A percentile compares a stretch with the other conserved stretches of the same genome.
phyloP scores from a whole-genome alignment of 2,888 invertebrate species.

The Lasioglossum villosulum region DNA sequence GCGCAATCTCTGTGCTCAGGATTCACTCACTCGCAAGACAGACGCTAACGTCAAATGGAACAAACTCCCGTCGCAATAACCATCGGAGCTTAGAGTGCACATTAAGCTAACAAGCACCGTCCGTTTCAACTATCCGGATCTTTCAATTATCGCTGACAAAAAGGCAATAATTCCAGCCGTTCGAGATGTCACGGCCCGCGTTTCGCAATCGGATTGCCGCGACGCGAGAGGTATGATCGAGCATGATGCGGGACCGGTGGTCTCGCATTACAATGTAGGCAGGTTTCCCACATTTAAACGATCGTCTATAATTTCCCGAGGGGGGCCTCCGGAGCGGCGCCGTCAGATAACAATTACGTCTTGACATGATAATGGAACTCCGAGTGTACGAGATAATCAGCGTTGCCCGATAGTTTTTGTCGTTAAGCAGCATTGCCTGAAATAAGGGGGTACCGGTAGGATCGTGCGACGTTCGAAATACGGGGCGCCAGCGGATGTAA shows the following conservation, averaged over 20 bases:
- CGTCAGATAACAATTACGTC: slow-evolving; percentile 33
- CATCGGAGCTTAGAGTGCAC: neutral
- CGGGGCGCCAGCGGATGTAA: neutral
- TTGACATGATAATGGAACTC: slow-evolving; percentile 39
- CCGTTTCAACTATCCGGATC: neutral
- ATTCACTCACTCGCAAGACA: neutral
- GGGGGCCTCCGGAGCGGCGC: neutral
- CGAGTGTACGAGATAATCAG: slow-evolving; percentile 37
- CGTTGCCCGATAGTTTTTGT: slow-evolving; percentile 23
- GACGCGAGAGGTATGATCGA: slow-evolving; percentile 3
- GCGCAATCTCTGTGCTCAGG: neutral
- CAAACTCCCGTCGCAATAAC: neutral
- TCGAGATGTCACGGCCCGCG: neutral
- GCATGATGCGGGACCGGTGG: neutral
- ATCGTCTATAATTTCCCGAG: slow-evolving; percentile 5
- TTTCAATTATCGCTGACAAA: slow-evolving; percentile 6
- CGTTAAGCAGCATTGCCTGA: slow-evolving; percentile 31
- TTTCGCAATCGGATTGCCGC: neutral
- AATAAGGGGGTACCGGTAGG: slow-evolving; percentile 34
- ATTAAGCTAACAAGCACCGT: neutral
- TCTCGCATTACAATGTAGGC: neutral
- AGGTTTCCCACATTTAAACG: neutral
- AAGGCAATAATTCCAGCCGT: slow-evolving; percentile 1
- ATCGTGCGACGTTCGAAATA: slow-evolving; percentile 12
- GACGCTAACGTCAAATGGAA: neutral